Base-by-base conservation (phyloP, 2,113 vertebrate species). In the Falco punctatus region DNA sequence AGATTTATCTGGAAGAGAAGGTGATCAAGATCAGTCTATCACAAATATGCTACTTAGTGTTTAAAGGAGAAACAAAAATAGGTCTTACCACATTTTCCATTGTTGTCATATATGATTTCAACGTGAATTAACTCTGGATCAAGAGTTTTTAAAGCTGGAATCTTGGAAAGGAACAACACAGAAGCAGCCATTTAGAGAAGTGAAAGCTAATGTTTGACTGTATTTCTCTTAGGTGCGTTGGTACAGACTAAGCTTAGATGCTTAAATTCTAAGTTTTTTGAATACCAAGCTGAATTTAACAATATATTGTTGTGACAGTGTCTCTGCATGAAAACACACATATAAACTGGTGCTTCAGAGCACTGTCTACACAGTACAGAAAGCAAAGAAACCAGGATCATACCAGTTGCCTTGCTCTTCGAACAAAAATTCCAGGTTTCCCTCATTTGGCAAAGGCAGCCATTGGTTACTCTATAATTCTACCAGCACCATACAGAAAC, bases 121-220 rank as follows among this genome's bases (percentile, higher is more conserved):
- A 98, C 98, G 10, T 98, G 98, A 96, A 98, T 98, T 88, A 98
- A 94, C 49, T 98, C 97, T 18, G 98, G 98, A 91, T 98, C 98
- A 3, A 98, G 98, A 85, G 98, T 98, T 96, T 98, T 98, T 96
- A 98, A 98, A 93, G 97, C 98, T 83, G 98, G 98, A 92, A 98
- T 97, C 98, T 98, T 98, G 81, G 58, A 87, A 81, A 90, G 13
- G n/a, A 97, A 97, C 19, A 91, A 84, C 58, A 95, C n/a, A 89
- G 71, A 94, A 59, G 40, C 5, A 59, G n/a, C 12, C 24, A 83
- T 78, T 91, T 91, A 81, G 58, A 89, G 12, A 87, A 12, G 23
- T 84, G 22, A 44, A 81, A 82, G 38, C 62, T 52, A 57, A 13
- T 32, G 17, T 40, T 21, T 65, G 19, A 92, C 75, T 32, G 10